Conservation (phyloP, 1,140 invertebrate species). For the Dufourea novaeangliae region DNA sequence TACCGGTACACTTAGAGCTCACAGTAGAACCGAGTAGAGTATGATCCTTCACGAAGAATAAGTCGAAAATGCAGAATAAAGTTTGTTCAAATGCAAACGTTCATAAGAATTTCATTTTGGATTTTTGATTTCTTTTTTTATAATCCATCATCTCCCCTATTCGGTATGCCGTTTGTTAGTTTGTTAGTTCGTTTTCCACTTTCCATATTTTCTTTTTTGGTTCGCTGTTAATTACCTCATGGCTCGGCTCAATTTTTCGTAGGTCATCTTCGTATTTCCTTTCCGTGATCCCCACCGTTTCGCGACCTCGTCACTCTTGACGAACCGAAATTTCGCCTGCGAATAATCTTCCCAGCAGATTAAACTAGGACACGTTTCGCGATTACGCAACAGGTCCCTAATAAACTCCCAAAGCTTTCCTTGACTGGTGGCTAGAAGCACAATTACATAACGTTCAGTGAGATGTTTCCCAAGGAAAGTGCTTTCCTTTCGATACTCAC, state of each 20-base stretch:
- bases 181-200: too few relatives aligned
- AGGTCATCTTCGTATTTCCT: conserved; percentile 95
- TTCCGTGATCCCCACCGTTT: conserved; percentile 93
- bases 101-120: too few relatives aligned
- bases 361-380: conserved; percentile 89
- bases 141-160: too few relatives aligned
- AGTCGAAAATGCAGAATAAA: too few relatives aligned
- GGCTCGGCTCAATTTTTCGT: conserved; percentile 95
- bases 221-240: conserved; percentile 87
- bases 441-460: conserved; percentile 12
- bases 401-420: conserved; percentile 91
- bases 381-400: conserved; percentile 88
- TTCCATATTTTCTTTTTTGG: too few relatives aligned
- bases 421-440: conserved; percentile 83
- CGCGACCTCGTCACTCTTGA: conserved; percentile 94
- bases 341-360: conserved; percentile 95
- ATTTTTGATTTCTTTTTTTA: too few relatives aligned
- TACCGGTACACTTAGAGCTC: conserved; percentile 9
- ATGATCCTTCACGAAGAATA: too few relatives aligned
- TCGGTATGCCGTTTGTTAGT: too few relatives aligned
- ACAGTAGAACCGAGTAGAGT: too few relatives aligned
- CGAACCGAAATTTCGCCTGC: conserved; percentile 93
- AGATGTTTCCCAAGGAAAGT: neutral
- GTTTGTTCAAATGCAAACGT: too few relatives aligned
- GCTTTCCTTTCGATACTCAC: conserved; percentile 65